These are phyloP conservation scores for Salvelinus namaycush DNA, from an alignment of 2,113 vertebrate genomes.

Conservation along the genomic window DNA sequence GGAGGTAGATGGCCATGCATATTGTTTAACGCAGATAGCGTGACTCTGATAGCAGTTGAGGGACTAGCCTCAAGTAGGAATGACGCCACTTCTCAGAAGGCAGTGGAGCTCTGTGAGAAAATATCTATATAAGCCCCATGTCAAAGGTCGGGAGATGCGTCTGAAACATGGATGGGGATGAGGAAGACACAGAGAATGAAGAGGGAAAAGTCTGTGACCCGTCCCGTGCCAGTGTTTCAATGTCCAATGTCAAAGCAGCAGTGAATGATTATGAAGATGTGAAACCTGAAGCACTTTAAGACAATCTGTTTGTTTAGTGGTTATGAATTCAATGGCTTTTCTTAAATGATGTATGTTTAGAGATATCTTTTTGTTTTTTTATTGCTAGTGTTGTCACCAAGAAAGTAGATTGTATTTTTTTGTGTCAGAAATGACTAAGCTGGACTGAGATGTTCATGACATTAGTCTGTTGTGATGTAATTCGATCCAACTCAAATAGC, in stretches of 20 bases:
- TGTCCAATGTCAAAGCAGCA: conserved; percentile 31
- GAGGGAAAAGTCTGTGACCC: conserved; percentile 16
- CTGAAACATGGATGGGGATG: too few relatives aligned
- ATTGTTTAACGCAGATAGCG: too few relatives aligned
- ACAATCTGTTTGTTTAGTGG: conserved; percentile 38
- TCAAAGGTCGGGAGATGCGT: too few relatives aligned
- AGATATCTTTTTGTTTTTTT: conserved; percentile 17
- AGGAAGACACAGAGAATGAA: not conserved
- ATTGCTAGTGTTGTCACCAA: not conserved
- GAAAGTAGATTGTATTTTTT: not conserved
- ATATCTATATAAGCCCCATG: too few relatives aligned
- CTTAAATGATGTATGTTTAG: too few relatives aligned
- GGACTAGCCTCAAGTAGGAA: too few relatives aligned
- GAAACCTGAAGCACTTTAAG: conserved; percentile 49
- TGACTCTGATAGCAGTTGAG: too few relatives aligned
- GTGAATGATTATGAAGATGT: conserved; percentile 30
- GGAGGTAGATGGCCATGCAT: too few relatives aligned
- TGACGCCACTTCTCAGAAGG: too few relatives aligned
- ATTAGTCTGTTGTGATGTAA: not conserved
- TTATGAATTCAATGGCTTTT: conserved; percentile 1
- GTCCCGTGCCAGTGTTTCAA: conserved; percentile 14
- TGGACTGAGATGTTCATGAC: not conserved
- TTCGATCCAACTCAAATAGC: not conserved
- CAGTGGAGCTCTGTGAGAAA: too few relatives aligned
- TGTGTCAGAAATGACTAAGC: not conserved